Conservation (phyloP, 2,888 invertebrate genomes). For the Ectropis crepuscularia region DNA sequence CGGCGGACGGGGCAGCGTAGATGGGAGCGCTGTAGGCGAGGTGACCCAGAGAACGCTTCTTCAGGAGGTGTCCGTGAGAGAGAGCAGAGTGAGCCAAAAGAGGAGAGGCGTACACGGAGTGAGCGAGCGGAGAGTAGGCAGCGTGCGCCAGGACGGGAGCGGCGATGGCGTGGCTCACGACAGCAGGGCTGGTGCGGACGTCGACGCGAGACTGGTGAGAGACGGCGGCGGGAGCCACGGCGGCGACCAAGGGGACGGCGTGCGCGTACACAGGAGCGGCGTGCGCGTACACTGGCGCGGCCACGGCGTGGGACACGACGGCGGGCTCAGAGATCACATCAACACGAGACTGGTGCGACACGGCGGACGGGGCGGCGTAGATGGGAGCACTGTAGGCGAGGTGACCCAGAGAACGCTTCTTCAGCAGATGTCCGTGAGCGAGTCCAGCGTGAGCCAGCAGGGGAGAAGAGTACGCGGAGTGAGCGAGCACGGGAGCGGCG, state of each 20-base stretch:
- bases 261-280: constrained; percentile 58
- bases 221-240: constrained; percentile 54
- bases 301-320: constrained; percentile 49
- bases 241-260: constrained; percentile 42
- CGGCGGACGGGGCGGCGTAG: constrained; percentile 72
- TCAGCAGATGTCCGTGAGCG: constrained; percentile 53
- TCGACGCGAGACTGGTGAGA: constrained; percentile 65
- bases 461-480: constrained; percentile 28
- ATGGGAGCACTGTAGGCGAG: constrained; percentile 57
- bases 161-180: constrained; percentile 49
- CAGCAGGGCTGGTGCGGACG: constrained; percentile 58
- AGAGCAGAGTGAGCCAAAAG: constrained; percentile 53
- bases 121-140: constrained; percentile 39
- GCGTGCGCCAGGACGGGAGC: constrained; percentile 46
- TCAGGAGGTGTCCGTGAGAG: constrained; percentile 54
- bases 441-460: constrained; percentile 46
- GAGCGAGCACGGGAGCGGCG: constrained; percentile 40
- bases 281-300: constrained; percentile 48
- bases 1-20: constrained; percentile 69
- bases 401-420: constrained; percentile 41
- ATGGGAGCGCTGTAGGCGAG: constrained; percentile 57
- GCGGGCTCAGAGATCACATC: constrained; percentile 61
- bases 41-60: constrained; percentile 61
- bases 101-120: constrained; percentile 50
- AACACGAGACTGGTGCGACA: constrained; percentile 79